Percentiles rank a stretch among this genome's conserved stretches.
phyloP scores from a whole-genome alignment of 2,113 vertebrate species.

The Apus apus region DNA sequence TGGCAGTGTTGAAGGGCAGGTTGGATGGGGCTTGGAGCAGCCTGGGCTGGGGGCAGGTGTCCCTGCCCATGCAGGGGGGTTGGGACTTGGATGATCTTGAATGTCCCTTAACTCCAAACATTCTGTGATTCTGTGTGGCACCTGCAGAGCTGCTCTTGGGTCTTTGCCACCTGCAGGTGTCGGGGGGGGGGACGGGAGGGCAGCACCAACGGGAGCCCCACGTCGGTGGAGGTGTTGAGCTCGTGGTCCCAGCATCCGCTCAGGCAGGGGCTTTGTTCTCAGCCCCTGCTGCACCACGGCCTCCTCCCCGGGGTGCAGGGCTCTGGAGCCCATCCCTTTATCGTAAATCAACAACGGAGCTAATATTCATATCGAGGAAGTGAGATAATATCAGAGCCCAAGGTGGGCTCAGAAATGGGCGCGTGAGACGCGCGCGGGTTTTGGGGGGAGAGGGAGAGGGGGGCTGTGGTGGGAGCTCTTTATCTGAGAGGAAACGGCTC shows the following conservation, averaged over 20 bases:
- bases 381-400: slow-evolving; percentile 58
- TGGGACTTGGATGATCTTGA: no score
- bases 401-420: slow-evolving; percentile 5
- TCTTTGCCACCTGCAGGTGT: not conserved
- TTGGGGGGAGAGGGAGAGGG: not conserved
- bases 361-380: slow-evolving; percentile 35
- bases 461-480: slow-evolving; percentile 7
- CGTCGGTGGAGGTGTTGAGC: not conserved
- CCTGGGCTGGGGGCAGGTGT: no score
- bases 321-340: slow-evolving; percentile 59
- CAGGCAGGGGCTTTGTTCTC: not conserved
- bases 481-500: slow-evolving; percentile 36
- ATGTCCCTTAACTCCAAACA: no score
- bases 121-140: not conserved
- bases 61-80: no score
- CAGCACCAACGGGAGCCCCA: not conserved
- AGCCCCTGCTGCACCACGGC: not conserved
- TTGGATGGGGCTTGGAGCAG: no score
- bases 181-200: not conserved
- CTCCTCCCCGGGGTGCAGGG: not conserved
- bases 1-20: no score
- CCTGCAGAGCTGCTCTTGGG: not conserved
- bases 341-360: slow-evolving; percentile 24
- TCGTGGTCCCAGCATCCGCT: not conserved
- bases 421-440: not conserved